Conservation (phyloP, 2,797 vertebrate species). For the Linurgus olivaceus region DNA sequence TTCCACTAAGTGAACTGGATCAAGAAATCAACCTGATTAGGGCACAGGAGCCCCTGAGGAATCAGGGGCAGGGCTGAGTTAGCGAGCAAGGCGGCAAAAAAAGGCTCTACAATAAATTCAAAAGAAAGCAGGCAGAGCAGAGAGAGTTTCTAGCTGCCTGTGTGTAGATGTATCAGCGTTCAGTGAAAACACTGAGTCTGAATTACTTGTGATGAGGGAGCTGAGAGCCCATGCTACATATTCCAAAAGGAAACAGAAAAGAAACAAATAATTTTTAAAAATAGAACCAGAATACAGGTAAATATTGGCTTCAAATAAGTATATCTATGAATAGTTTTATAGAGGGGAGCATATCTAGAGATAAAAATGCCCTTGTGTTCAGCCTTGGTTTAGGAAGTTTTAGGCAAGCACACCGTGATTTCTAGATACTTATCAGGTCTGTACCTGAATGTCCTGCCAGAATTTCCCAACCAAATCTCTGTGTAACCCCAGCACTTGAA, state of each 20-base stretch:
- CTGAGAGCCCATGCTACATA: neutral
- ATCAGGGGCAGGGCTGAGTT: neutral
- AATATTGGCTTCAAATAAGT: neutral
- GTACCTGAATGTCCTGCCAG: neutral
- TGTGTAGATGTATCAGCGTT: neutral
- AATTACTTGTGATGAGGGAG: neutral
- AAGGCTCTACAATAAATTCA: neutral
- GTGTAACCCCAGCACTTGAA: neutral
- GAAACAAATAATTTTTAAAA: neutral
- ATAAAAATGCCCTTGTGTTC: neutral
- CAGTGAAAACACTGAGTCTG: neutral
- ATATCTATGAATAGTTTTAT: neutral
- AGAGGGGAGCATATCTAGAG: neutral
- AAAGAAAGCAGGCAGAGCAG: neutral
- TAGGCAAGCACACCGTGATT: neutral
- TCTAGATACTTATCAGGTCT: neutral
- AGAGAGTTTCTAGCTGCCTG: neutral
- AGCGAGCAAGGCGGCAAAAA: neutral
- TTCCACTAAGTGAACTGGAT: neutral
- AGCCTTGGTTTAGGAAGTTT: neutral
- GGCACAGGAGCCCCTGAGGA: neutral
- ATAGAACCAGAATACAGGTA: neutral
- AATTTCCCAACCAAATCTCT: neutral
- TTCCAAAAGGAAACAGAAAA: neutral
- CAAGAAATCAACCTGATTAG: neutral